Conservation (phyloP, 1,140 invertebrate species). For the Drosophila obscura region DNA sequence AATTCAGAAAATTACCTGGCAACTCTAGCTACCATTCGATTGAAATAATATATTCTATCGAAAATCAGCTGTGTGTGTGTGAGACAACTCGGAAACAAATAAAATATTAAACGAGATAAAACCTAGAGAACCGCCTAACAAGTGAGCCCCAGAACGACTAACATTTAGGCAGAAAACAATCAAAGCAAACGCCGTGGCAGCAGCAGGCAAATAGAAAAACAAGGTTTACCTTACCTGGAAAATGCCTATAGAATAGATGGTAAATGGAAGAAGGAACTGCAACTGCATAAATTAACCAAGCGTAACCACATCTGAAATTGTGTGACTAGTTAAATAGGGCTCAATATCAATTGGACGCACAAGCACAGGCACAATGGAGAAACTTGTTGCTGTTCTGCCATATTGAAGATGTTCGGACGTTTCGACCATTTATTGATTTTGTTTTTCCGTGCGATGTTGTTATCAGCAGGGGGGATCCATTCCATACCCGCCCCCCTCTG, state of each 20-base stretch:
- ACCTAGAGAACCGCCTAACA: not conserved
- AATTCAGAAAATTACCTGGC: too few species aligned
- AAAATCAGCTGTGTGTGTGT: too few species aligned
- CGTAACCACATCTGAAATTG: not conserved
- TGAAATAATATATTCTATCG: too few species aligned
- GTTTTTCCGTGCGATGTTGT: constrained; percentile 30
- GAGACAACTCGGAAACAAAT: too few species aligned
- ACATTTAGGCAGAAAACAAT: not conserved
- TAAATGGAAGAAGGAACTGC: constrained; percentile 1
- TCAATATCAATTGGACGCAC: constrained; percentile 17
- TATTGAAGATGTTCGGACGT: constrained; percentile 5
- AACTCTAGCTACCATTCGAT: too few species aligned
- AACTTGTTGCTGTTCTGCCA: constrained; percentile 37
- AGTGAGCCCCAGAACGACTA: too few species aligned
- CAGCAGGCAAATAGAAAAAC: not conserved
- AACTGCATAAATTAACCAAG: constrained; percentile 31
- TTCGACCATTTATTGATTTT: constrained; percentile 46
- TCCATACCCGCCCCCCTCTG: not conserved
- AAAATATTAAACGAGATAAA: too few species aligned
- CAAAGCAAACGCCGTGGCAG: not conserved
- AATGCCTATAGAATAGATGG: not conserved
- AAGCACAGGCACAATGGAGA: not conserved
- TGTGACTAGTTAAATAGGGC: too few species aligned
- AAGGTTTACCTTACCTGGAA: constrained; percentile 1
- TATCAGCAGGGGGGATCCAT: constrained; percentile 20